Conservation (phyloP, 1,140 invertebrate species). For the Sogatella furcifera region DNA sequence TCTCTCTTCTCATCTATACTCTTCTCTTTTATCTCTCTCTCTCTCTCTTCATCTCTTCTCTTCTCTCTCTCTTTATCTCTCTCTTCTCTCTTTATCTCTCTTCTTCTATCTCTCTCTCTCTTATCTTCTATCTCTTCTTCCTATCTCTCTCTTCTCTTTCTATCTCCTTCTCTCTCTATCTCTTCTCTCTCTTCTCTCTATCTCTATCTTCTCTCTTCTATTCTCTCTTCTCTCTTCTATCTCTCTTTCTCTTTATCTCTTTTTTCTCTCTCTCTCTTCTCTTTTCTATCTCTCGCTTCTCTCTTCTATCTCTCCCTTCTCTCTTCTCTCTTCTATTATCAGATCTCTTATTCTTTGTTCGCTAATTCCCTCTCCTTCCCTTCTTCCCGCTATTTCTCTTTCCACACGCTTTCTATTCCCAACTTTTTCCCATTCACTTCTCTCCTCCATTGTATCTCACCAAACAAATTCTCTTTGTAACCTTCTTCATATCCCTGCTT, state of each 20-base stretch:
- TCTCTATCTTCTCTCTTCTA: background rate
- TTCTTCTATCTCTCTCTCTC: no score
- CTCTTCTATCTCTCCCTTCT: background rate
- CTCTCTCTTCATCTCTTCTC: background rate
- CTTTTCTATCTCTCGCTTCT: constrained; percentile 1
- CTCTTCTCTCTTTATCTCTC: background rate
- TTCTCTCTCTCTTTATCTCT: constrained; percentile 17
- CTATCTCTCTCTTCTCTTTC: no score
- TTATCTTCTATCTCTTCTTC: no score
- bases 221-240: background rate
- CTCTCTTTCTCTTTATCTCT: background rate
- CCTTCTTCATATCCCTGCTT: no score
- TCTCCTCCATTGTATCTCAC: no score
- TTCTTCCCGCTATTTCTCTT: no score
- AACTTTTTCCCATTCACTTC: no score
- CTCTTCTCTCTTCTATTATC: background rate
- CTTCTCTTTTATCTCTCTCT: background rate
- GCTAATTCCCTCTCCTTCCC: no score
- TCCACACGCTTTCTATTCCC: no score
- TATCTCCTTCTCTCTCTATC: background rate
- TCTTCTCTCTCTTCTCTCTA: background rate
- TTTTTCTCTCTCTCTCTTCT: background rate
- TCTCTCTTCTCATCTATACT: no score
- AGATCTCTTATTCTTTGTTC: background rate
- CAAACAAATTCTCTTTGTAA: no score